Base-by-base conservation (phyloP, 23 tunicate species). In the Clavelina lepadiformis region DNA sequence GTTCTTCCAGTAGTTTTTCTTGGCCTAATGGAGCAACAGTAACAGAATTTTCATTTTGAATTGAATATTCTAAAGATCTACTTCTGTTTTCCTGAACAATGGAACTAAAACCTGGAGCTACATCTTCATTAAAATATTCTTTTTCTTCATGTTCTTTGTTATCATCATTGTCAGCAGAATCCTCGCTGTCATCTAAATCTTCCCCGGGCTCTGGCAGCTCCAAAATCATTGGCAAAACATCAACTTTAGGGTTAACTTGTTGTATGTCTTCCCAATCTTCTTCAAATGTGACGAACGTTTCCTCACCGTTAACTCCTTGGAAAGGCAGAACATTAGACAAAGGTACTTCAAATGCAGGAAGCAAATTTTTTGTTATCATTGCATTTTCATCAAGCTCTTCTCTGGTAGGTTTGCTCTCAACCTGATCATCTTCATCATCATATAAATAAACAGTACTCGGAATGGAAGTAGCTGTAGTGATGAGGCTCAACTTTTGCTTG, bases 231-330 rank as follows among this genome's bases (percentile, higher is more conserved):
- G 84, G 84, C 59, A 78, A 51, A 3, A 66, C 44, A 20, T 78
- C 63, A 31, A 78, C 33, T 21, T 28, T 29, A 1, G 65, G 75
- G 29, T 32, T 67, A 2, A 1, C 37, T n/a, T 58, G 51, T 38
- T 78, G 84, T 15, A 68, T 38, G 5, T 68, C 75, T n/a, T 78
- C 84, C 84, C 84, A 78, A 46, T 71, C 69, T 0, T 61, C 15
- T 23, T 78, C 84, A 59, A 56, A 67, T 2, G 57, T 11, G 25
- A 53, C 21, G 20, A 20, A 13, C 24, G 11, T 11, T 41, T 41
- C 49, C 13, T 15, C 49, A 8, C 13, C 15, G 49, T 41, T 15
- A 41, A 8, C 15, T 41, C 15, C 49, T n/a, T n/a, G n/a, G n/a
- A n/a, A n/a, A n/a, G n/a, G n/a, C n/a, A n/a, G n/a, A n/a, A n/a